Base-by-base conservation (phyloP, 2,797 vertebrate genomes). In the Hippoglossus hippoglossus region DNA sequence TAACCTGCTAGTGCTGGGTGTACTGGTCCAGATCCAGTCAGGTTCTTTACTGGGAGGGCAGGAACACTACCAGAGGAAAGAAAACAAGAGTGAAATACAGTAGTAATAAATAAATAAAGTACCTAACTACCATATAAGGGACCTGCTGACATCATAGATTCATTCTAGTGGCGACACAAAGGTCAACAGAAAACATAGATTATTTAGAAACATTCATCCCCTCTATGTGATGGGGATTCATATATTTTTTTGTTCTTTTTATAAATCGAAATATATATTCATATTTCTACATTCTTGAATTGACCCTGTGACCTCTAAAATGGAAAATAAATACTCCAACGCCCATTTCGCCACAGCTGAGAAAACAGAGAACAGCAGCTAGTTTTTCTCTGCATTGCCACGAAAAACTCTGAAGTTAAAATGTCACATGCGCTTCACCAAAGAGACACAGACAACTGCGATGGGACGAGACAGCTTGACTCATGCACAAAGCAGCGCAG, bases 1-100 rank as follows among this genome's bases (percentile, higher is more conserved):
- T 91, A 72, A 99, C 97, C 98, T 95, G 98, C 98, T 24, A 99
- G 85, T 15, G 98, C 97, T 3, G 97, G 98, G 41, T 98, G 97
- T 28, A 99, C 93, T 0, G 97, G 96, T 58, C 98, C 97, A 0
- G 95, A 96, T 39, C 97, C 96, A 7, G 97, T 98, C 77, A 99
- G 91, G 75, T 99, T 99, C 95, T 99, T 99, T 28, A 99, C 98
- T 0, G 98, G 98, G 46, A 99, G 96, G 0, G 97, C 97, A 7
- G 97, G 98, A 71, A 99, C 97, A 52, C 98, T 99, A 80, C 0
- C 64, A 16, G 0, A 52, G 67, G 39, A n/a, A 71, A 2, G 13
- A 76, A 53, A 67, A 31, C 6, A 56, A 57, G 6, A 49, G 39
- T 26, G 21, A 67, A 67, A 50, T 18, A n/a, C 54, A 69, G 11